phyloP scores from a whole-genome alignment of 2,888 invertebrate species.

The Cephus rjabovi region DNA sequence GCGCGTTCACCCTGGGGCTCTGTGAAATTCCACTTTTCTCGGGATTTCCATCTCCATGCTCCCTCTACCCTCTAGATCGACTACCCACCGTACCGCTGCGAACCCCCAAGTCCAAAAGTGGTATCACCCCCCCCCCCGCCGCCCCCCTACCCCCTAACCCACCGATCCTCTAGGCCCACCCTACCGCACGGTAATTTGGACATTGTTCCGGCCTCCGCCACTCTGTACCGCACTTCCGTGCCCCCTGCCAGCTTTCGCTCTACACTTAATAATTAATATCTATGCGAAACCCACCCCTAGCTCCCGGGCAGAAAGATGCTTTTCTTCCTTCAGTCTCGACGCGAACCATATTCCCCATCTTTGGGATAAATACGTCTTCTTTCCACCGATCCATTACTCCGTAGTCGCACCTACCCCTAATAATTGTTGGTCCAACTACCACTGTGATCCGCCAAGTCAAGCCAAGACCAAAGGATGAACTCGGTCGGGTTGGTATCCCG shows the following conservation, averaged over 20 bases:
- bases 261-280: constrained; percentile 28
- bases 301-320: not conserved
- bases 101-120: not conserved
- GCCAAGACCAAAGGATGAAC: not conserved
- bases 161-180: constrained; percentile 13
- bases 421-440: not conserved
- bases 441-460: not conserved
- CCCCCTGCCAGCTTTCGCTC: not conserved
- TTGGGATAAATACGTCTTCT: not conserved
- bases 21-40: constrained; percentile 9
- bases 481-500: not conserved
- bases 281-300: constrained; percentile 18
- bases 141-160: not conserved
- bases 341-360: not conserved
- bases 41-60: constrained; percentile 10
- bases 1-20: not conserved
- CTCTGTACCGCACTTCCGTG: not conserved
- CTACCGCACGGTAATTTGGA: constrained; percentile 26
- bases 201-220: constrained; percentile 22
- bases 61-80: not conserved
- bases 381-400: not conserved
- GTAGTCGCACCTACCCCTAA: not conserved
- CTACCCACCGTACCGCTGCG: not conserved
- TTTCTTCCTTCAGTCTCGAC: not conserved
- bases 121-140: not conserved